Base-by-base conservation (phyloP, 2,888 invertebrate species). In the Drosophila multiciliata region DNA sequence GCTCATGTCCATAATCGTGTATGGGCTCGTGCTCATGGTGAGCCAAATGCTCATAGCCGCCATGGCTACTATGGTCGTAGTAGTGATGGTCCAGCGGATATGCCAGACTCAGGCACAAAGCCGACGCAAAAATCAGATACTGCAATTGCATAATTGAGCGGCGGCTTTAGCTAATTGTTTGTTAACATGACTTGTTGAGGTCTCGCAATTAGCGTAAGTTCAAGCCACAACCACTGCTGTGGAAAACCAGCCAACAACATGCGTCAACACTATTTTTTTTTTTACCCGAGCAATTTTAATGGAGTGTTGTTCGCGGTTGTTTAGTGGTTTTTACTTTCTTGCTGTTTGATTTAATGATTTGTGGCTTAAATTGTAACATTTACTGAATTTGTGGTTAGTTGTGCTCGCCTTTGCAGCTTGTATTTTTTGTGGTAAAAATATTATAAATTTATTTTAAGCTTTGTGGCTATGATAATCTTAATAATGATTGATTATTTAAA, bases 91-190 rank as follows among this genome's bases (percentile, higher is more conserved):
- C 93, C 81, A 93, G 67, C 59, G 93, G 93, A 79, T 92, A 93
- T 53, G 93, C 93, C 67, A 93, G 71, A 71, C 92, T 89, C 60
- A 93, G 75, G 78, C 92, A 93, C 38, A 93, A 58, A 40, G 90
- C 91, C 70, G 93, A 92, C 69, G 92, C 92, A 74, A 93, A 92
- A 82, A 93, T 88, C 79, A 93, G 81, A 87, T 92, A 92, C 93
- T 93, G 82, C 45, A 87, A 78, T 83, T 70, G 70, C 80, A 89
- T 88, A 83, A 88, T 80, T 83, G 42, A 42, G 38, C 38, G 29
- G 36, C 29, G 45, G 45, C 3, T 63, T 74, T 53, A 64, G 63
- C 87, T 84, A 84, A 89, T 89, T 87, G 79, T 77, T 84, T 87
- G 80, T 70, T 68, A 80, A 83, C 80, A 78, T 49, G 61, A 23